Percentiles rank a stretch among this genome's conserved stretches.
Evolutionary conservation across 1,140 invertebrate species (phyloP).

Genomic region (Geopemphigus sp.): DNA sequence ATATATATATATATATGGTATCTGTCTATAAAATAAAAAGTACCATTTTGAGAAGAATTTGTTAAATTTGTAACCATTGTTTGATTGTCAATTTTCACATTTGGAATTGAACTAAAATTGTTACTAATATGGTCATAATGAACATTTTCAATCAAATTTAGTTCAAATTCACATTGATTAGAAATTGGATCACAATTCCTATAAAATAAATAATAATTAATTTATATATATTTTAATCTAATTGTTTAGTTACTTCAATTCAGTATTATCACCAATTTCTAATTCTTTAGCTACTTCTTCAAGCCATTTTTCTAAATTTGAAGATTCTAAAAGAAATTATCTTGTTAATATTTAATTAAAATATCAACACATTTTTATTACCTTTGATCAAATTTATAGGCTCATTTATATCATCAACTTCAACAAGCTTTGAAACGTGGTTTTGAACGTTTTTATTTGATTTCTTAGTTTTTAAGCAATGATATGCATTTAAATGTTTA

Average conservation of each 20-base stretch:
- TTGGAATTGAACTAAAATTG: slow-evolving; percentile 52
- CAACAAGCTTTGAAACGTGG: not conserved
- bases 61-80: not conserved
- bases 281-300: slow-evolving; percentile 17
- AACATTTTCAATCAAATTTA: slow-evolving; percentile 8
- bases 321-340: slow-evolving; percentile 18
- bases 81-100: not conserved
- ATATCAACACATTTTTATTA: not conserved
- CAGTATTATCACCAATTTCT: not conserved
- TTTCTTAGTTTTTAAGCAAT: slow-evolving; percentile 30
- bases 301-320: slow-evolving; percentile 27
- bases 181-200: not conserved
- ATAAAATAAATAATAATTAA: not conserved
- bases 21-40: not conserved
- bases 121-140: not conserved
- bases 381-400: slow-evolving; percentile 18
- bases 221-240: too few species aligned
- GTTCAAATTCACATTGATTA: slow-evolving; percentile 7
- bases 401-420: not conserved
- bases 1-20: too few species aligned
- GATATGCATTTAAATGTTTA: slow-evolving; percentile 54
- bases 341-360: not conserved
- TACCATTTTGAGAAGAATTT: not conserved
- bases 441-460: not conserved
- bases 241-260: not conserved